Base-by-base conservation (phyloP, 2,113 vertebrate species). In the Gavia stellata region DNA sequence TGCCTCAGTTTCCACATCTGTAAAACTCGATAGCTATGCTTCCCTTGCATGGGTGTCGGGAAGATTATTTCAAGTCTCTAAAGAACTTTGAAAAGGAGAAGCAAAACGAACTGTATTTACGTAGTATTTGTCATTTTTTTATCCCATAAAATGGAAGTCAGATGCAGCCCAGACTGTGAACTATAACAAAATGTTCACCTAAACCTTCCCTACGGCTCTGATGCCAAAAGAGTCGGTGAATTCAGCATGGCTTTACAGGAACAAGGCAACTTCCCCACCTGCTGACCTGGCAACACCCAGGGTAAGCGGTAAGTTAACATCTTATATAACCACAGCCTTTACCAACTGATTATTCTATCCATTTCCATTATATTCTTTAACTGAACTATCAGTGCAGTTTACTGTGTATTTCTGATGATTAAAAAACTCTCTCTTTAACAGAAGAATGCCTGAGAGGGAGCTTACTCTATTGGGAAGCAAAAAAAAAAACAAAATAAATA, bases 1-100 rank as follows among this genome's bases (percentile, higher is more conserved):
- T 88, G 92, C 94, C 96, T 97, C 94, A 90, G 95, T 95, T 96
- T 91, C 92, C 71, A 86, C 58, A 68, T 42, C 70, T 77, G 70
- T 77, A 85, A 92, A 92, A 90, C 84, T 68, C 1, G n/a, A 94
- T 95, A 96, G 78, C 78, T 79, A 80, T 26, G 74, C 77, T 94
- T 95, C 70, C 62, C 70, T 80, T 89, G 78, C 86, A 94, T 8
- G 84, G 92, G 74, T 94, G 95, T 82, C 95, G 92, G 70, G 53
- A 91, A 92, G 73, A 95, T 97, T 91, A 91, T 65, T 91, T 96
- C 89, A 85, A 82, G 66, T 70, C 89, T 36, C 68, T 85, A 10
- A 80, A 82, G 49, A 95, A 94, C 62, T 97, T 80, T 83, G 94
- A 97, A 96, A 94, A 80, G 67, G 36, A 90, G 62, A 96, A 82